Evolutionary conservation across 2,888 invertebrate genomes (phyloP).

Genomic region (Eristalis pertinax): DNA sequence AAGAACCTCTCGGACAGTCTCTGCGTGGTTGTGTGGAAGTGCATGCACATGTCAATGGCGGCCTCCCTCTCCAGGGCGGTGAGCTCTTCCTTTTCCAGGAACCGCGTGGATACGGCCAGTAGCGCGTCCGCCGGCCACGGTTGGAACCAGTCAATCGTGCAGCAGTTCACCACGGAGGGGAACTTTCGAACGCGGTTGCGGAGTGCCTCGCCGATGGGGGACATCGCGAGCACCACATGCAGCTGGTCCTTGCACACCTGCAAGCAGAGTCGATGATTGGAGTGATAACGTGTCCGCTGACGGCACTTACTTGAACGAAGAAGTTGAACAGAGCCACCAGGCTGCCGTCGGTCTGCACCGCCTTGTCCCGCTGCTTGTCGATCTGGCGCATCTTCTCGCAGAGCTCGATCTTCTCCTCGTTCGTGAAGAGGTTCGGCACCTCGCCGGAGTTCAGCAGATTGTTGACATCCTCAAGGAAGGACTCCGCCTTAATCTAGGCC

Average conservation of each 20-base stretch:
- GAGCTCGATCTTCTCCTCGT: conserved; percentile 94
- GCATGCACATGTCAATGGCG: conserved; percentile 94
- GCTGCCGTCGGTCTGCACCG: conserved; percentile 95
- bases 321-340: conserved; percentile 94
- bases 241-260: conserved; percentile 93
- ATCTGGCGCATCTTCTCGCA: conserved; percentile 96
- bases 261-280: background rate
- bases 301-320: conserved; percentile 84
- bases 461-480: conserved; percentile 95
- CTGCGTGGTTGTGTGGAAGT: conserved; percentile 93
- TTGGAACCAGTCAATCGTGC: conserved; percentile 98
- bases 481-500: conserved; percentile 92
- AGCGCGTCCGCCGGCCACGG: conserved; percentile 97
- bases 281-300: background rate
- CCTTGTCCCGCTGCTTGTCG: conserved; percentile 93
- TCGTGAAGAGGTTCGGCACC: conserved; percentile 93
- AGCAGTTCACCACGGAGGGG: conserved; percentile 96
- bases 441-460: conserved; percentile 96
- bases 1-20: conserved; percentile 86
- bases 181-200: conserved; percentile 93
- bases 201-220: conserved; percentile 93
- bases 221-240: conserved; percentile 94
- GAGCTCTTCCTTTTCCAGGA: conserved; percentile 90
- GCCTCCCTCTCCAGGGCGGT: conserved; percentile 88
- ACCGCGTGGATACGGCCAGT: conserved; percentile 92